Evolutionary conservation across 1,140 invertebrate species (phyloP).

Genomic region (Delia radicum): DNA sequence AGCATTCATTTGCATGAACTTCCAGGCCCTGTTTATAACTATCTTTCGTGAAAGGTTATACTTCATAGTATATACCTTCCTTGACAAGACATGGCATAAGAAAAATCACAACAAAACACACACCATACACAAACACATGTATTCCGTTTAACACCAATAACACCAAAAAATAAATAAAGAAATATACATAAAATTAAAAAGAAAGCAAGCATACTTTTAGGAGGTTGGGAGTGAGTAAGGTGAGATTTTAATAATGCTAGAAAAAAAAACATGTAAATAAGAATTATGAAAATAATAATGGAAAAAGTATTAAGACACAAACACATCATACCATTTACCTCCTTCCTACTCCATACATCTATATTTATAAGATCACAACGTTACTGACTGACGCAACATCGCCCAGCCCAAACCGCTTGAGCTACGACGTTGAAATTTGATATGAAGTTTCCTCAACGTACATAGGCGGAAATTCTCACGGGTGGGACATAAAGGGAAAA

Average conservation of each 20-base stretch:
- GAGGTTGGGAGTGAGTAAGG: background rate
- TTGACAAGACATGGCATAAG: background rate
- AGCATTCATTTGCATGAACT: too few relatives aligned
- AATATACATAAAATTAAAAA: background rate
- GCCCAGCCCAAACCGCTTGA: too few relatives aligned
- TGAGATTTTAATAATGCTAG: slow-evolving; percentile 8
- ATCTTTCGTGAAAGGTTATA: too few relatives aligned
- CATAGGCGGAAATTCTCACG: too few relatives aligned
- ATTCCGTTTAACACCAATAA: background rate
- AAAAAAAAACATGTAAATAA: slow-evolving; percentile 51
- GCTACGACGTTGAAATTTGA: too few relatives aligned
- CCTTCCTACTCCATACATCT: too few relatives aligned
- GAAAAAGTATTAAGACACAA: slow-evolving; percentile 54
- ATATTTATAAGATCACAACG: too few relatives aligned
- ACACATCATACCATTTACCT: background rate
- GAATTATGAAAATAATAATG: slow-evolving; percentile 57
- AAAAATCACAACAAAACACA: background rate
- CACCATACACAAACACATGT: background rate
- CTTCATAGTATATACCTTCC: too few relatives aligned
- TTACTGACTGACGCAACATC: too few relatives aligned
- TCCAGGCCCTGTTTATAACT: too few relatives aligned
- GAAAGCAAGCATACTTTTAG: slow-evolving; percentile 11
- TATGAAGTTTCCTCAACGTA: too few relatives aligned
- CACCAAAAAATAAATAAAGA: background rate
- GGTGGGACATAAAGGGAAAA: too few relatives aligned